These are phyloP conservation scores for Apotomis capreana DNA, from an alignment of 2,888 invertebrate genomes.

Conservation along the genomic window DNA sequence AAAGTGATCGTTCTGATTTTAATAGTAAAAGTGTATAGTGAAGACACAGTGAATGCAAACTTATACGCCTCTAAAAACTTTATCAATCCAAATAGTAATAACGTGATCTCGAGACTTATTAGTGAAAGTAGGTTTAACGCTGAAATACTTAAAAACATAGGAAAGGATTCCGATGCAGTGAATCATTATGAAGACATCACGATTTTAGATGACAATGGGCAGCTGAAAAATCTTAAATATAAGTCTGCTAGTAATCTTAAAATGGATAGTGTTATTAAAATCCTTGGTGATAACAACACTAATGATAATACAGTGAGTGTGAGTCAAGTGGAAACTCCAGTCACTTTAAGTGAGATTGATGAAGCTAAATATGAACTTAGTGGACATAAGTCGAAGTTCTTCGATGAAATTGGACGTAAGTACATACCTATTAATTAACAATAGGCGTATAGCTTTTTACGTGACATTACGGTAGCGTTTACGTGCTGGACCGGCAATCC, in stretches of 20 bases:
- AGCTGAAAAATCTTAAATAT: conserved; percentile 68
- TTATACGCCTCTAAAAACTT: conserved; percentile 60
- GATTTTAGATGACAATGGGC: conserved; percentile 65
- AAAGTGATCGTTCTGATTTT: conserved; percentile 1
- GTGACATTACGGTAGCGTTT: too few relatives aligned
- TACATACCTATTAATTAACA: conserved; percentile 51
- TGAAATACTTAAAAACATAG: conserved; percentile 58
- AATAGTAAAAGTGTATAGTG: conserved; percentile 43
- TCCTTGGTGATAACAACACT: conserved; percentile 47
- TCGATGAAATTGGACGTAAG: conserved; percentile 88
- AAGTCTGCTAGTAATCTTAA: conserved; percentile 58
- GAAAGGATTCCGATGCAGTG: conserved; percentile 56
- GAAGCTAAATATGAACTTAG: conserved; percentile 44
- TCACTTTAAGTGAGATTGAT: conserved; percentile 45
- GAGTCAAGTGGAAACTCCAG: conserved; percentile 43
- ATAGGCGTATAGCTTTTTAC: too few relatives aligned
- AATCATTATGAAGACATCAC: conserved; percentile 74
- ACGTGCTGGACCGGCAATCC: too few relatives aligned
- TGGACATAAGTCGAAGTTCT: conserved; percentile 83
- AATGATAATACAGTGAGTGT: conserved; percentile 47
- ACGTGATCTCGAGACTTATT: conserved; percentile 55
- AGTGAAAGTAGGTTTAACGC: conserved; percentile 60
- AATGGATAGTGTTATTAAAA: conserved; percentile 46
- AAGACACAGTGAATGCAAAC: conserved; percentile 58
- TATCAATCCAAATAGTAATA: conserved; percentile 51